These are phyloP conservation scores for Dermatophagoides farinae DNA, from an alignment of 1,140 invertebrate genomes.

Conservation along the genomic window DNA sequence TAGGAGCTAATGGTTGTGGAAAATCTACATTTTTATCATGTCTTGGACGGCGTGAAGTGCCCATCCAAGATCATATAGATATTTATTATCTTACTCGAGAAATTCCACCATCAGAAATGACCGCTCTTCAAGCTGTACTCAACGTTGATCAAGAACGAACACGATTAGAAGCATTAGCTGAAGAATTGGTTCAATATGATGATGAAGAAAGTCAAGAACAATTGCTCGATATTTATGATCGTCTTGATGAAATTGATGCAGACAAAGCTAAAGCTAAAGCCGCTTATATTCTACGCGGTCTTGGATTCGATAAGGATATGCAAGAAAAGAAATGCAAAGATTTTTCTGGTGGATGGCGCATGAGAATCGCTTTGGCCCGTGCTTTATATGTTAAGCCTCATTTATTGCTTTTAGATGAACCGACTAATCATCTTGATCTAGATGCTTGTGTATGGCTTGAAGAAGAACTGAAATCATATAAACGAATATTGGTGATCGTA, in stretches of 20 bases:
- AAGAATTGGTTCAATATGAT: constrained; percentile 58
- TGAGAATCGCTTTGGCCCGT: constrained; percentile 91
- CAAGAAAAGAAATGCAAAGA: constrained; percentile 73
- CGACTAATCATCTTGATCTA: constrained; percentile 48
- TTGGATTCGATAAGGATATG: constrained; percentile 90
- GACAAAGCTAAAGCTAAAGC: constrained; percentile 85
- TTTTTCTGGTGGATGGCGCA: constrained; percentile 95
- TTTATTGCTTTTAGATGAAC: constrained; percentile 35
- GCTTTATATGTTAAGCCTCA: constrained; percentile 29
- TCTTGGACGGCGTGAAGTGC: constrained; percentile 77
- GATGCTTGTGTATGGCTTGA: constrained; percentile 98
- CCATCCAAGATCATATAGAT: constrained; percentile 89
- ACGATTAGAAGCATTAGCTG: constrained; percentile 74
- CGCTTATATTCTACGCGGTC: constrained; percentile 79
- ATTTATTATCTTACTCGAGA: constrained; percentile 92
- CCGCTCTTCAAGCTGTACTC: constrained; percentile 85
- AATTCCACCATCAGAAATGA: constrained; percentile 76
- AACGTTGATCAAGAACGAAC: constrained; percentile 90
- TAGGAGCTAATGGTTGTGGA: constrained; percentile 90
- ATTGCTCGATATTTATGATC: constrained; percentile 90
- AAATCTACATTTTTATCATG: constrained; percentile 82
- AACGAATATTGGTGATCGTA: constrained; percentile 90
- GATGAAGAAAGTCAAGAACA: constrained; percentile 88
- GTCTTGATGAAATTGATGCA: constrained; percentile 85
- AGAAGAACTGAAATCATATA: constrained; percentile 86